Evolutionary conservation across 1,140 invertebrate genomes (phyloP).

Genomic region (Arion vulgaris): DNA sequence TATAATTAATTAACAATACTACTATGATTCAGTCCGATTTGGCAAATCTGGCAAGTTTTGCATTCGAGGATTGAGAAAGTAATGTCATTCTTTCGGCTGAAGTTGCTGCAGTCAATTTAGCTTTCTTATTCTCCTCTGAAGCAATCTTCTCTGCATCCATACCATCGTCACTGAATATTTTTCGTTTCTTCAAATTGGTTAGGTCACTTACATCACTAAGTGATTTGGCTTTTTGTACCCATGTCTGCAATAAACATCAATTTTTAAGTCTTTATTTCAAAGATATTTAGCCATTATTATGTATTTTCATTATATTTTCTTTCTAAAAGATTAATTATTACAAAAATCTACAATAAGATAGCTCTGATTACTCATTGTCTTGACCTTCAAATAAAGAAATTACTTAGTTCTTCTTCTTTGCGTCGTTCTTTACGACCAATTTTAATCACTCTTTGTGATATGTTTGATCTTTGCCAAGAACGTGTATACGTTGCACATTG

Average conservation of each 20-base stretch:
- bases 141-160: background rate
- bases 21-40: conserved; percentile 5
- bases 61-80: conserved; percentile 24
- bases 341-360: background rate
- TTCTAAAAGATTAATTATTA: background rate
- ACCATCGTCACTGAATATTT: background rate
- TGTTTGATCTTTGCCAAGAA: no score
- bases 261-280: background rate
- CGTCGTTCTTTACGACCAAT: background rate
- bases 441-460: background rate
- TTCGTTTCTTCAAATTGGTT: conserved; percentile 17
- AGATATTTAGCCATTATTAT: background rate
- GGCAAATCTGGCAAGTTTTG: conserved; percentile 36
- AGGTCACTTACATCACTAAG: background rate
- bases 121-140: background rate
- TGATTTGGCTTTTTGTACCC: conserved; percentile 33
- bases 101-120: background rate
- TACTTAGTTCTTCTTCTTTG: background rate
- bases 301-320: background rate
- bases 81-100: background rate
- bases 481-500: no score
- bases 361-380: background rate
- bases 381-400: background rate
- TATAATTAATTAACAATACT: no score
- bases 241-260: conserved; percentile 12